Percentiles rank a stretch among this genome's conserved stretches.
These are phyloP conservation scores for Lamellibrachia satsuma DNA, from an alignment of 2,888 invertebrate species.

Conservation along the genomic window DNA sequence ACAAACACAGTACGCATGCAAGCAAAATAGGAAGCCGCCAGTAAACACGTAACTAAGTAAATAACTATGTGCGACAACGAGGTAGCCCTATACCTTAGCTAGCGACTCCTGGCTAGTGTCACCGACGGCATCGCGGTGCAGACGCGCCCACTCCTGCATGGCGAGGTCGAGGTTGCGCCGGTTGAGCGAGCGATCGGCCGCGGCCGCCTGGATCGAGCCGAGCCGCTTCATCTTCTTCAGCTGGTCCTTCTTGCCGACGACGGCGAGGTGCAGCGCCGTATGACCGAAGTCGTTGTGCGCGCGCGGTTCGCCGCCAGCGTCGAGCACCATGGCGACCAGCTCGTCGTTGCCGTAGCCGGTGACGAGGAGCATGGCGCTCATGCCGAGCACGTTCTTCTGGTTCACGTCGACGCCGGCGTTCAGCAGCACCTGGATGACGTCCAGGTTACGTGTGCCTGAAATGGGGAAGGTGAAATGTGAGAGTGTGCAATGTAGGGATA, in stretches of 20 bases:
- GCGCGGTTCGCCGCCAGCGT: conserved; percentile 43
- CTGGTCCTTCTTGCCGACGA: conserved; percentile 43
- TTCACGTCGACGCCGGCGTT: conserved; percentile 44
- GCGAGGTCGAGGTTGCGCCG: conserved; percentile 42
- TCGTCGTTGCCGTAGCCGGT: conserved; percentile 45
- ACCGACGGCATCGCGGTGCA: conserved; percentile 33
- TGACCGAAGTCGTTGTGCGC: conserved; percentile 47
- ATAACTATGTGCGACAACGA: no score
- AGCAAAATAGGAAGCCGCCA: no score
- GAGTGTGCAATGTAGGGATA: not conserved
- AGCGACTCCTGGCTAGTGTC: conserved; percentile 29
- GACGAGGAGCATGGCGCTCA: conserved; percentile 45
- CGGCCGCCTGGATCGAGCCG: conserved; percentile 33
- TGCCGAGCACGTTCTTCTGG: conserved; percentile 48
- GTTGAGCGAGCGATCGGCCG: conserved; percentile 38
- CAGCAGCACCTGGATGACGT: conserved; percentile 42
- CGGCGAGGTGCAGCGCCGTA: conserved; percentile 44
- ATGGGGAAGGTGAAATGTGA: not conserved
- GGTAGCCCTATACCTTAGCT: conserved; percentile 18
- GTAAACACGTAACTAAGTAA: no score
- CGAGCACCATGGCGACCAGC: conserved; percentile 41
- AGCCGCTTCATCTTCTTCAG: conserved; percentile 36
- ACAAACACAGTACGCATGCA: no score
- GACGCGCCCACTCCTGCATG: conserved; percentile 42
- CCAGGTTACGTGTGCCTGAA: conserved; percentile 42